Base-by-base conservation (phyloP, 1,140 invertebrate genomes). In the Physella acuta region DNA sequence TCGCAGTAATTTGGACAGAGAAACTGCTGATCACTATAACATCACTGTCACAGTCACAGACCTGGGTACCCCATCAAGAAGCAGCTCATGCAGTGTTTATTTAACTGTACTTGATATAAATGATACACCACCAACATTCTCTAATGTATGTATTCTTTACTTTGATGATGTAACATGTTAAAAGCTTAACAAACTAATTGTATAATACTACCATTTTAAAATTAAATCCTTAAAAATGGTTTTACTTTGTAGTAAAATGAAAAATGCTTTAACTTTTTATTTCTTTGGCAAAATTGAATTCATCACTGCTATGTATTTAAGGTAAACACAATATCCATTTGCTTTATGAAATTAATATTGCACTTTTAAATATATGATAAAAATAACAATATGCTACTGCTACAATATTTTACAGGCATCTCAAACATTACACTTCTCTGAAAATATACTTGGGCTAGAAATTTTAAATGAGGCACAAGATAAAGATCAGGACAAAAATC, bases 31-130 rank as follows among this genome's bases (percentile, higher is more conserved):
- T 49, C 14, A 5, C 36, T 67, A 67, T 67, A n/a, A 36, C 31
- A 64, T 64, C 28, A 33, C 14, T 17, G 49, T 64, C 30, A 64
- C 62, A 17, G 49, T 64, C 24, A 52, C 62, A 24, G 62, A 64
- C 28, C 30, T 64, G 28, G 62, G 62, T 49, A 26, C 26, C 14
- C 62, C 62, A 2, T 24, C 62, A 49, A 2, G 3, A 8, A 33
- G 34, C 8, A 49, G 62, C 28, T 51, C 39, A 11, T 64, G 62
- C 28, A 30, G 33, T 26, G 62, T 64, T 24, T 11, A 16, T 49
- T 24, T 64, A 16, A 33, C 28, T 31, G 62, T 64, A 1, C 17
- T 30, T 51, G 62, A 64, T 33, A 36, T 64, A 3, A 64, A 64
- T 64, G 62, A 64, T 52, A 30, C 49, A 51, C 62, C 62, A 4